These are phyloP conservation scores for Chaetogeoica ovagalla DNA, from an alignment of 2,888 invertebrate genomes.

Conservation along the genomic window DNA sequence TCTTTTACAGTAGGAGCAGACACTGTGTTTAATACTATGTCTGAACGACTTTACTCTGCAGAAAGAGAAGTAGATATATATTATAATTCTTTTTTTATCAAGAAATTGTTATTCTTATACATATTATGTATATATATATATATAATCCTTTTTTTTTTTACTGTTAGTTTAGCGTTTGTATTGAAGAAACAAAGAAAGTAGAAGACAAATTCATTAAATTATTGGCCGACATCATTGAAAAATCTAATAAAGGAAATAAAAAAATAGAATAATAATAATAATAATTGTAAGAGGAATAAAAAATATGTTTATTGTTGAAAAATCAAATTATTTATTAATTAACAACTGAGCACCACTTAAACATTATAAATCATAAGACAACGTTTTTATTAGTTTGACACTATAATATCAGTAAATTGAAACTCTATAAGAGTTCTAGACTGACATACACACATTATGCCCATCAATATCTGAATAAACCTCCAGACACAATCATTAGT, in stretches of 20 bases:
- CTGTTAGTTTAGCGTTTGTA: conserved; percentile 19
- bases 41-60: conserved; percentile 28
- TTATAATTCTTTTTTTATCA: neutral
- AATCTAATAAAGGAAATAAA: neutral
- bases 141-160: neutral
- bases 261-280: no score
- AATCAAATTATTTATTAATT: conserved; percentile 2
- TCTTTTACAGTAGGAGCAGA: conserved; percentile 21
- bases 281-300: neutral
- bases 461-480: no score
- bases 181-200: conserved; percentile 28
- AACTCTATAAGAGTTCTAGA: no score
- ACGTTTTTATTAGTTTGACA: no score
- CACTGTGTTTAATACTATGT: conserved; percentile 26
- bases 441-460: no score
- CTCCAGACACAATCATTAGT: no score
- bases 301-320: neutral
- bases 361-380: no score
- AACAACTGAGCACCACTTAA: no score
- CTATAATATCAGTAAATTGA: no score
- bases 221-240: neutral
- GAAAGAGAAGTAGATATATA: conserved; percentile 23
- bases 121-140: neutral
- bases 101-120: neutral
- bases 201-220: conserved; percentile 9